A percentile compares a stretch with the other conserved stretches of the same genome.
These are phyloP conservation scores for Eupithecia insigniata DNA, from an alignment of 2,888 invertebrate species.

Conservation along the genomic window DNA sequence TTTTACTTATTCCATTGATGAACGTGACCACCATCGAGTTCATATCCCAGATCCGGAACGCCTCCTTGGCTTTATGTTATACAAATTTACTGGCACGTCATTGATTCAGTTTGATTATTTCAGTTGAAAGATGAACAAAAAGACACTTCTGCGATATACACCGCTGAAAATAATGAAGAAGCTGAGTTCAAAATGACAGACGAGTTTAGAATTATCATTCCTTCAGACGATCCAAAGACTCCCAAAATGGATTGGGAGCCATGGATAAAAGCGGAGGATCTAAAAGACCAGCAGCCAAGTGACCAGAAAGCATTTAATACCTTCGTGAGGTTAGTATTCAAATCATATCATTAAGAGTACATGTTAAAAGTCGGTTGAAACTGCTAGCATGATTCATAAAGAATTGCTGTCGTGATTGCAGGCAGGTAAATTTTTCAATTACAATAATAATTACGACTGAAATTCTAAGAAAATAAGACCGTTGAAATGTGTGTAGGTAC, in stretches of 20 bases:
- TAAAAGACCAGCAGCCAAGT: neutral
- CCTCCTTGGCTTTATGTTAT: neutral
- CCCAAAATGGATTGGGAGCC: neutral
- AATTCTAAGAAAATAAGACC: neutral
- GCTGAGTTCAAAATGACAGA: neutral
- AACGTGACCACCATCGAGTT: too few relatives aligned
- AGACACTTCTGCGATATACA: neutral
- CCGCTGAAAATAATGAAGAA: neutral
- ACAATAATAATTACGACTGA: neutral
- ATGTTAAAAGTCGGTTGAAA: neutral
- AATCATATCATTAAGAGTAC: neutral
- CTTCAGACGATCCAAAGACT: neutral
- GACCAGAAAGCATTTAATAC: neutral
- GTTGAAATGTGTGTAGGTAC: too few relatives aligned
- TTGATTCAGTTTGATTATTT: neutral
- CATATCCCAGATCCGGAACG: too few relatives aligned
- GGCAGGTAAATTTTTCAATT: neutral
- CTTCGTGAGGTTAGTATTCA: neutral
- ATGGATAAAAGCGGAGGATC: conserved; percentile 8
- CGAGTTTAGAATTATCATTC: neutral
- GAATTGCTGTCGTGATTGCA: neutral
- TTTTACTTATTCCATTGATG: too few relatives aligned
- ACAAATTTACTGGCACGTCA: neutral
- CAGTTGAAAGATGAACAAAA: conserved; percentile 3
- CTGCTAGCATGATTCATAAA: neutral